These are phyloP conservation scores for Neoascia interrupta DNA, from an alignment of 2,888 invertebrate genomes.

Conservation along the genomic window DNA sequence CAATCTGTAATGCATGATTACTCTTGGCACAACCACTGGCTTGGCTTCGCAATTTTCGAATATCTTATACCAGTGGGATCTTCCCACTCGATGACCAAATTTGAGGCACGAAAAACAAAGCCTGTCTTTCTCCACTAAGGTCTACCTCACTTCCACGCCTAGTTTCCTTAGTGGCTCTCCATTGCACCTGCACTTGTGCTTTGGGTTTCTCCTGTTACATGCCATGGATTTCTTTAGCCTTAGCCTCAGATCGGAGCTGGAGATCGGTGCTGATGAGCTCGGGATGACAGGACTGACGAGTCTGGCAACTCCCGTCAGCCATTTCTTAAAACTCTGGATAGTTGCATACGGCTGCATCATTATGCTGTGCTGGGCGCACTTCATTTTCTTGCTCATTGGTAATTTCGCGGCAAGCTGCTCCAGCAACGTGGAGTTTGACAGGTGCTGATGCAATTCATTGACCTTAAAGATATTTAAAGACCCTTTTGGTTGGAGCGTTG, in stretches of 20 bases:
- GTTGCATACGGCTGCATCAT: too few species aligned
- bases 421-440: not conserved
- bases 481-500: too few species aligned
- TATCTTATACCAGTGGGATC: not conserved
- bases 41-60: not conserved
- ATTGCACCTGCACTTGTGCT: not conserved
- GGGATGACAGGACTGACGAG: conserved; percentile 3
- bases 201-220: not conserved
- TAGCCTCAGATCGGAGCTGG: not conserved
- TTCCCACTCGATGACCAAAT: not conserved
- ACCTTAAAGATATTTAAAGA: conserved; percentile 40
- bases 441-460: conserved; percentile 20
- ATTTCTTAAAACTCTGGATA: conserved; percentile 7
- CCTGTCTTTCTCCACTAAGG: not conserved
- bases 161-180: conserved; percentile 3
- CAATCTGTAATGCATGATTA: not conserved
- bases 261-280: not conserved
- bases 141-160: not conserved
- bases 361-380: conserved; percentile 14
- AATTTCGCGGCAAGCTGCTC: not conserved
- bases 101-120: conserved; percentile 7
- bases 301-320: conserved; percentile 9
- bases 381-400: conserved; percentile 12
- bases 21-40: not conserved
- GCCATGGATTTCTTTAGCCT: not conserved